Evolutionary conservation across 2,888 invertebrate species (phyloP), one percentile per base, ranked within the genome.

Genomic region (Steromphala cineraria): DNA sequence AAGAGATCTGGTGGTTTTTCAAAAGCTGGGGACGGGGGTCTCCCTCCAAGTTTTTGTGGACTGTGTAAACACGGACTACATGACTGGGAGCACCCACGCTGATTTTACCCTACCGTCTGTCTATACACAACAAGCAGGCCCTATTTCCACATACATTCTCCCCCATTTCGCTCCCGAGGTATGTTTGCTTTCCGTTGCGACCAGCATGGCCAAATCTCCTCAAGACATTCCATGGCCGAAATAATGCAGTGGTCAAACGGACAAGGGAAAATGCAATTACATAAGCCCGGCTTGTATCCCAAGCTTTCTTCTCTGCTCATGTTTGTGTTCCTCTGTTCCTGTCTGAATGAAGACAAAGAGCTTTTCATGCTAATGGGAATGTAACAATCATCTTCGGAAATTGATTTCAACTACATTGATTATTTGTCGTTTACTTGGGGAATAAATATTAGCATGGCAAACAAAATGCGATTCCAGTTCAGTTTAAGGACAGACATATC

Each of bases 41-140:
- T n/a, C 31, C 71, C 71, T 71, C 31, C n/a, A 36, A 71, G 17
- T 71, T 71, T 71, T 31, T 71, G 71, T 71, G 36, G 67, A 36
- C 71, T 19, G 19, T 19, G 71, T 71, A 71, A 71, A 71, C 71
- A 71, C 24, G 31, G 36, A 36, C 31, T 71, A n/a, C 71, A 71
- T 71, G 71, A 31, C 40, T 71, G 19, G 36, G 46, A 13, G 40
- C 40, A 31, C 71, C 71, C 71, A 36, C 15, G 40, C 71, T 71
- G 71, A 36, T 31, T 40, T 71, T 36, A 31, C 71, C 71, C 19
- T 40, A 31, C 71, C n/a, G 10, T 36, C 13, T 19, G 40, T 36
- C 71, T n/a, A 31, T 8, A 36, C 28, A 19, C 71, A 31, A 71
- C 36, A 31, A 31, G 31, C 36, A 46, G 40, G 31, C 71, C 36